Evolutionary conservation across 2,113 vertebrate genomes (phyloP), one percentile per base, ranked within the genome.

Genomic region (Dascyllus trimaculatus): DNA sequence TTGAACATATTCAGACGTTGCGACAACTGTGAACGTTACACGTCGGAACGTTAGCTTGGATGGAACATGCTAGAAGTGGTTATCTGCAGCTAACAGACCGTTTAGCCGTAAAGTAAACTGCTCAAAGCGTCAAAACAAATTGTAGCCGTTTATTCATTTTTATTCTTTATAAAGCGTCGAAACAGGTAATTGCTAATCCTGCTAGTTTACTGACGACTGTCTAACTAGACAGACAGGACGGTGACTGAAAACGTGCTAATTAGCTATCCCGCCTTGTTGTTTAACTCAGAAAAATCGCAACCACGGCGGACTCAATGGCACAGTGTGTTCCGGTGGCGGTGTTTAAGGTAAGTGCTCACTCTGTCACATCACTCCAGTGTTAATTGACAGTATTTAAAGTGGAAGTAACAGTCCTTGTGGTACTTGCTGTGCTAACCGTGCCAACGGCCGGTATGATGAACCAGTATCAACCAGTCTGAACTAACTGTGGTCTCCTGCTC

Each of bases 341-440:
- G 52, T 95, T 95, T 61, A 95, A 95, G 93, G 94, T 94, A 78
- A 89, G 82, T 5, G 0, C 11, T 60, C 22, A 8, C 11, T 8
- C 0, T 59, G 8, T 18, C n/a, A 18, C 4, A 3, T 15, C 6
- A 25, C 5, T 1, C 5, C 13, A 2, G 5, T 11, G 2, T 2
- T 4, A 0, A 17, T 43, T 21, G 0, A 59, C 1, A 7, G 1
- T 21, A 2, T 4, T 35, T 35, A 14, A 43, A 43, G 40, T 9
- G 4, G 15, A 2, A 4, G 8, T 0, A 2, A 6, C 0, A 1
- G 4, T 19, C 0, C 2, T 57, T 29, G 18, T 11, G 2, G 0
- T 17, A 0, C 1, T 19, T 11, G 7, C 32, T 15, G 18, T 2
- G 57, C 35, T 46, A 19, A 29, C 66, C 14, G 21, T n/a, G 71